Conservation (phyloP, 1,140 invertebrate species). For the Bactericera cockerelli region DNA sequence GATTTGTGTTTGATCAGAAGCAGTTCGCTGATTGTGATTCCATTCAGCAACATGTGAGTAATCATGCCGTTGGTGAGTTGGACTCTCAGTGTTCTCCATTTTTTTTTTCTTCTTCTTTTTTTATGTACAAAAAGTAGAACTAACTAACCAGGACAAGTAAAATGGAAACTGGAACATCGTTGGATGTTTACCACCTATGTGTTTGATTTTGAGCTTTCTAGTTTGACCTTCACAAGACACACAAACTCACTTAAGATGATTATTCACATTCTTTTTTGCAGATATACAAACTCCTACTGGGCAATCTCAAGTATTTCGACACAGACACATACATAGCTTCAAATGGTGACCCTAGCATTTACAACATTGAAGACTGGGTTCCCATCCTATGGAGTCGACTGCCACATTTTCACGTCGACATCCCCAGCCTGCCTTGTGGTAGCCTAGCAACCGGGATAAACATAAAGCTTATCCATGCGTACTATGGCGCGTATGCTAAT, state of each 20-base stretch:
- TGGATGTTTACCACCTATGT: no score
- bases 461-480: conserved; percentile 33
- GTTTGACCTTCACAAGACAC: not conserved
- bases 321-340: not conserved
- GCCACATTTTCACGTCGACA: not conserved
- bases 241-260: not conserved
- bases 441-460: conserved; percentile 33
- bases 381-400: conserved; percentile 11
- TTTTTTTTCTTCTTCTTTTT: no score
- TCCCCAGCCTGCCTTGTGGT: conserved; percentile 27
- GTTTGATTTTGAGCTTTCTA: no score
- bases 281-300: conserved; percentile 2
- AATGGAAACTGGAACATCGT: no score
- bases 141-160: no score
- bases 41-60: no score
- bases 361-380: conserved; percentile 15
- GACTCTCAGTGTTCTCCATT: no score
- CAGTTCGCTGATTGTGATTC: no score
- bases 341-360: conserved; percentile 13
- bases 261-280: not conserved
- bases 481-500: conserved; percentile 31
- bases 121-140: no score
- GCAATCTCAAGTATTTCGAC: not conserved
- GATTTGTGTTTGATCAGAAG: no score
- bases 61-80: no score